A percentile compares a stretch with the other conserved stretches of the same genome.
Conservation (phyloP, 2,888 invertebrate species). For the Argynnis bischoffii region DNA sequence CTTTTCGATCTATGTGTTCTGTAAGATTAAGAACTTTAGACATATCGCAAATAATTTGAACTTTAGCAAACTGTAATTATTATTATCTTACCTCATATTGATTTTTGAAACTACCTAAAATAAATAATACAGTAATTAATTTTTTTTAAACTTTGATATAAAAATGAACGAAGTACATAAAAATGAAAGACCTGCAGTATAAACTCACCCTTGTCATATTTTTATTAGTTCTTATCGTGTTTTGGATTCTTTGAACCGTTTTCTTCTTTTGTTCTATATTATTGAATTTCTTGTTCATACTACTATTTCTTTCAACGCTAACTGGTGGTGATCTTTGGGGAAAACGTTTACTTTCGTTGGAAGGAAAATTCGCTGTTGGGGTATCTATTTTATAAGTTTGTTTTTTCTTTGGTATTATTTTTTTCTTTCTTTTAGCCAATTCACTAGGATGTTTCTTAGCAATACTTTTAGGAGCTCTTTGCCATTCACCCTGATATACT, state of each 20-base stretch:
- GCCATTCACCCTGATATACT: slow-evolving; percentile 73
- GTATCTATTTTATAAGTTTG: background rate
- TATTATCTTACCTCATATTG: slow-evolving; percentile 49
- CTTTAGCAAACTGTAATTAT: slow-evolving; percentile 15
- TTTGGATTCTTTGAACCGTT: background rate
- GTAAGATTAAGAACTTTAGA: slow-evolving; percentile 40
- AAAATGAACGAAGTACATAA: slow-evolving; percentile 1
- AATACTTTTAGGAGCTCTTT: slow-evolving; percentile 47
- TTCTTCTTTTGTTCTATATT: slow-evolving; percentile 6
- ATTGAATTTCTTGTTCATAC: slow-evolving; percentile 3
- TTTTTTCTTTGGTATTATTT: slow-evolving; percentile 19
- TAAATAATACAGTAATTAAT: slow-evolving; percentile 1
- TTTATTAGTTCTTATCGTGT: slow-evolving; percentile 1
- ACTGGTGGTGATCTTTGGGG: slow-evolving; percentile 7
- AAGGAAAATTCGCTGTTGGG: background rate
- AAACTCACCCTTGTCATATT: slow-evolving; percentile 5
- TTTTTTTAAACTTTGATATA: background rate
- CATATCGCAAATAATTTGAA: background rate
- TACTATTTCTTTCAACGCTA: slow-evolving; percentile 12
- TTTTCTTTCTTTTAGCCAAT: slow-evolving; percentile 12
- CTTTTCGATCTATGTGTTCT: slow-evolving; percentile 51
- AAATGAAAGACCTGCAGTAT: background rate
- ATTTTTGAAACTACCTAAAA: slow-evolving; percentile 60
- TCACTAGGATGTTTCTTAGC: slow-evolving; percentile 44
- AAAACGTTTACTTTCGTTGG: slow-evolving; percentile 4